Evolutionary conservation across 2,113 vertebrate species (phyloP).

Genomic region (Anas platyrhynchos): DNA sequence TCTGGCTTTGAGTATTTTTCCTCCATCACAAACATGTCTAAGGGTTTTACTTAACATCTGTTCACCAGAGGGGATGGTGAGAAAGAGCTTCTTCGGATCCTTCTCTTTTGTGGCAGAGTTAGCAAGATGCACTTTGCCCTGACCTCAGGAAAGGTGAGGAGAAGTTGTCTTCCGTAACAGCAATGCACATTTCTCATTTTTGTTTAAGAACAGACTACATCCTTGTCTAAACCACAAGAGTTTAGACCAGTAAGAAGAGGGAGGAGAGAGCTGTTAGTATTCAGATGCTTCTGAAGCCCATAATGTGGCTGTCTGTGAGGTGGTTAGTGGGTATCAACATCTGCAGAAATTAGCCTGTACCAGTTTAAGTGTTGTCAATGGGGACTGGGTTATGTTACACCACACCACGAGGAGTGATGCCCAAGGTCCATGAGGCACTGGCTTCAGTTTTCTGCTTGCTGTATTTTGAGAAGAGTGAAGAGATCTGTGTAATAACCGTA

Average conservation of each 20-base stretch:
- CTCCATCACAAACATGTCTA: not conserved
- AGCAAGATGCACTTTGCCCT: not conserved
- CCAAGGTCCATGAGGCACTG: not conserved
- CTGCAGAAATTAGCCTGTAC: not conserved
- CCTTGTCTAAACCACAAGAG: not conserved
- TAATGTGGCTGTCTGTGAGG: not conserved
- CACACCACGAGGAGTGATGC: not conserved
- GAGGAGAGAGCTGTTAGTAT: not conserved
- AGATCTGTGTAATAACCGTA: not conserved
- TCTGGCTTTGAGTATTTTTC: not conserved
- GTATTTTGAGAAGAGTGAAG: not conserved
- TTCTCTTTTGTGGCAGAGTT: not conserved
- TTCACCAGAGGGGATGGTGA: not conserved
- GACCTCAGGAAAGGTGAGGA: not conserved
- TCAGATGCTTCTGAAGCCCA: not conserved
- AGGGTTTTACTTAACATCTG: not conserved
- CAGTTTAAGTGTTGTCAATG: fast-evolving
- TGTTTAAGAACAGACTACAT: not conserved
- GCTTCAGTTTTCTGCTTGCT: not conserved
- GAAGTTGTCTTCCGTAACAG: not conserved
- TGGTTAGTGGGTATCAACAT: not conserved
- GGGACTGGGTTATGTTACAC: not conserved
- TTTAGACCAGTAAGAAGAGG: not conserved
- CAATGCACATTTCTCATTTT: not conserved
- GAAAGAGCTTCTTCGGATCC: not conserved